A percentile compares a stretch with the other conserved stretches of the same genome.
These are phyloP conservation scores for Odontocerum albicorne DNA, from an alignment of 2,888 invertebrate species.

Conservation along the genomic window DNA sequence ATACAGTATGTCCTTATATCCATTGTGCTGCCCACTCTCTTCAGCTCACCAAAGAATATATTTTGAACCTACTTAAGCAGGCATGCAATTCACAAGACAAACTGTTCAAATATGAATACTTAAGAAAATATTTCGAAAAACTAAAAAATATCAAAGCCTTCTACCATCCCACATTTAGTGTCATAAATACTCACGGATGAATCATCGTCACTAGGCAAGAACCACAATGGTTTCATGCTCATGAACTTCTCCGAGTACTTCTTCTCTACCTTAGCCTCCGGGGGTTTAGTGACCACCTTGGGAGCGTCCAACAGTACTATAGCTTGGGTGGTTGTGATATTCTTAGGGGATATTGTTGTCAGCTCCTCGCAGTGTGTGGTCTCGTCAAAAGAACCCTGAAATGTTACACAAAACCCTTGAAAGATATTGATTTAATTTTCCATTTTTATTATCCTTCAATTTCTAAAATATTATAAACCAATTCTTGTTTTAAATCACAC, in stretches of 20 bases:
- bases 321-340: slow-evolving; percentile 18
- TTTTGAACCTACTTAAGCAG: too few species aligned
- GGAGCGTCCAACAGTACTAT: slow-evolving; percentile 37
- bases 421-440: too few species aligned
- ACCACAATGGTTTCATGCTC: slow-evolving; percentile 57
- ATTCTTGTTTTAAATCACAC: too few species aligned
- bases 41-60: too few species aligned
- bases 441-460: neutral
- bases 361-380: slow-evolving; percentile 62
- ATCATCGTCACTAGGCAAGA: slow-evolving; percentile 59
- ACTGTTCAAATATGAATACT: too few species aligned
- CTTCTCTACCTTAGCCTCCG: slow-evolving; percentile 37
- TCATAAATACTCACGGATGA: too few species aligned
- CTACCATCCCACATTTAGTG: too few species aligned
- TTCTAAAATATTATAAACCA: neutral
- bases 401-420: slow-evolving; percentile 18
- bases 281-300: slow-evolving; percentile 37
- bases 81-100: too few species aligned
- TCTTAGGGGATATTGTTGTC: slow-evolving; percentile 46
- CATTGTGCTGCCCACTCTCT: too few species aligned
- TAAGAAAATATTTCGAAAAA: too few species aligned
- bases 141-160: too few species aligned
- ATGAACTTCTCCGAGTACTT: slow-evolving; percentile 35
- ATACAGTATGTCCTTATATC: too few species aligned
- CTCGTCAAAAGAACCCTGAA: slow-evolving; percentile 69